phyloP scores from a whole-genome alignment of 2,888 invertebrate species.

The Adelphocoris suturalis region DNA sequence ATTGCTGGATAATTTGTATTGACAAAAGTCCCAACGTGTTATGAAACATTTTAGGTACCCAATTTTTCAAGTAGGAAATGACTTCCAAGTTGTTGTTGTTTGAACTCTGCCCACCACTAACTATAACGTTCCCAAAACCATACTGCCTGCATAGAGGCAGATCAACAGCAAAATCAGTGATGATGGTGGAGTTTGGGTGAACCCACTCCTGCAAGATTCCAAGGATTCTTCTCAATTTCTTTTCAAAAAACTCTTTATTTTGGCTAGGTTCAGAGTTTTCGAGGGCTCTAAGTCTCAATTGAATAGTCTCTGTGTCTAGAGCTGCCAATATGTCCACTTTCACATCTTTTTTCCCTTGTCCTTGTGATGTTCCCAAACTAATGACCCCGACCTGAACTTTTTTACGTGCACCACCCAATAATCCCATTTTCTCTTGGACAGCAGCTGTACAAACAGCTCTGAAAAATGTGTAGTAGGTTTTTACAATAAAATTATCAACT shows the following conservation, averaged over 20 bases:
- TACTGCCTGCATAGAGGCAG: conserved; percentile 85
- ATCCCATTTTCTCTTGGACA: conserved; percentile 86
- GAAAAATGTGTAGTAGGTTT: conserved; percentile 85
- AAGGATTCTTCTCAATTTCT: conserved; percentile 88
- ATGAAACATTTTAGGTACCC: conserved; percentile 92
- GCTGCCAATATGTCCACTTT: conserved; percentile 93
- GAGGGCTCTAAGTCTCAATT: conserved; percentile 88
- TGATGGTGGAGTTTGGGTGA: conserved; percentile 86
- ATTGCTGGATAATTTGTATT: conserved; percentile 92
- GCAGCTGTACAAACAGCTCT: conserved; percentile 90
- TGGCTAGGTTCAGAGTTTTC: conserved; percentile 80
- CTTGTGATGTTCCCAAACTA: conserved; percentile 91
- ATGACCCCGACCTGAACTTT: conserved; percentile 88
- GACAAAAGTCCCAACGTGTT: conserved; percentile 90
- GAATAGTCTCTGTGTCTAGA: conserved; percentile 86
- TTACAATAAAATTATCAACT: conserved; percentile 86
- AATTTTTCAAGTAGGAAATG: conserved; percentile 91
- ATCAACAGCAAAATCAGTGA: conserved; percentile 92
- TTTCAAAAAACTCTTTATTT: neutral
- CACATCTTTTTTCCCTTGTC: conserved; percentile 85
- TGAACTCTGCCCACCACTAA: conserved; percentile 80
- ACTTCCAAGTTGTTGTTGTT: conserved; percentile 84
- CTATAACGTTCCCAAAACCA: conserved; percentile 89
- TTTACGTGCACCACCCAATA: conserved; percentile 86
- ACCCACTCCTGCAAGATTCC: conserved; percentile 90